Evolutionary conservation across 2,113 vertebrate genomes (phyloP).

Genomic region (Orthonyx spaldingii): DNA sequence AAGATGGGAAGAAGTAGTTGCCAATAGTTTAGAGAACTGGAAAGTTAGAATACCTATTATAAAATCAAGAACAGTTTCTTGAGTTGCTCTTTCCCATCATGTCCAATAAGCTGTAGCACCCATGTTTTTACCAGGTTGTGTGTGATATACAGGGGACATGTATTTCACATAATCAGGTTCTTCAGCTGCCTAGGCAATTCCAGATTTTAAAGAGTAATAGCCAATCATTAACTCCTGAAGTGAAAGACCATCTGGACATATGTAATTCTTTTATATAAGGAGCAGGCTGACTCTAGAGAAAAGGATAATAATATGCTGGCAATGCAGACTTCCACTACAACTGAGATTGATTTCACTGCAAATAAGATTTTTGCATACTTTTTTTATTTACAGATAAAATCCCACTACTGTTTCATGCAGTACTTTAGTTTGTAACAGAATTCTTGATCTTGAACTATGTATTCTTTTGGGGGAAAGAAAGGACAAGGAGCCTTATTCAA

Average conservation of each 20-base stretch:
- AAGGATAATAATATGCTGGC: not conserved
- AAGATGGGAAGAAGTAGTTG: not conserved
- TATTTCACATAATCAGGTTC: not conserved
- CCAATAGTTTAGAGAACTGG: not conserved
- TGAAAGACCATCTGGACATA: not conserved
- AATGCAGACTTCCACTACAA: not conserved
- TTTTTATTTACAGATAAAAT: not conserved
- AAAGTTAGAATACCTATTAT: not conserved
- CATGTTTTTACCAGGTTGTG: not conserved
- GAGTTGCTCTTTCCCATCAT: not conserved
- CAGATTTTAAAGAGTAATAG: not conserved
- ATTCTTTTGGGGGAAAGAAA: not conserved
- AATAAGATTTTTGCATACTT: not conserved
- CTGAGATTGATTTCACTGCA: not conserved
- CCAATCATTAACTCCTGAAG: not conserved
- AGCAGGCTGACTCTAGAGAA: not conserved
- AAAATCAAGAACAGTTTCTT: not conserved
- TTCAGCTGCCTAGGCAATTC: not conserved
- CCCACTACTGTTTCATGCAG: not conserved
- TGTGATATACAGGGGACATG: not conserved
- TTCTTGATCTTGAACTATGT: not conserved
- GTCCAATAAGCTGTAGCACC: not conserved
- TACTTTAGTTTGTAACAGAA: not conserved
- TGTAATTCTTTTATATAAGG: not conserved
- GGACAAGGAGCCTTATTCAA: not conserved